Base-by-base conservation (phyloP, 2,113 vertebrate genomes). In the Sprattus sprattus region DNA sequence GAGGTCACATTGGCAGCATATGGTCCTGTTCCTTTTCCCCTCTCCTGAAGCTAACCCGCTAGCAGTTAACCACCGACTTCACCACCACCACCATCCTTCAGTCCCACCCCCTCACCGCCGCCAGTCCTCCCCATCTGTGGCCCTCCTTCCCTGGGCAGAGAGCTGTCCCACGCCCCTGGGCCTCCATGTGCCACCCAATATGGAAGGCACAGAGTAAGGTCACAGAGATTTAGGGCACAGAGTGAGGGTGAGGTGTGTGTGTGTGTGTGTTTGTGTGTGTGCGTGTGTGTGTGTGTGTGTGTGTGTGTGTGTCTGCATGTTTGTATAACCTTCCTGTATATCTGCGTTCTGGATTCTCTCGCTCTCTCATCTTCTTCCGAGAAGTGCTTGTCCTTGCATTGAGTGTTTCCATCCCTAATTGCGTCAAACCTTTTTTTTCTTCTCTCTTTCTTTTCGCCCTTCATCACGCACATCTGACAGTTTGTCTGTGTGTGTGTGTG, bases 391-490 rank as follows among this genome's bases (percentile, higher is more conserved):
- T 82, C 50, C 83, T 45, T 45, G 45, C 82, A n/a, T 39, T 85
- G 22, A 54, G 25, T 64, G 82, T 92, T 95, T 88, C 90, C 88
- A 87, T 93, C 82, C 92, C 93, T 94, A 93, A 93, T 94, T 95
- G 92, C 93, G 82, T 94, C 93, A 94, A 93, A 92, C 83, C 83
- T 47, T 86, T 91, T 91, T 93, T 90, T 91, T 92, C 93, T 60
- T 67, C 60, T 82, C 82, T 22, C 22, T 84, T 20, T 84, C 83
- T 45, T 67, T 67, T 28, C 25, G 18, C 18, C 54, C 64, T 86
- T 64, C 88, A 67, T 85, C 83, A 45, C n/a, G 50, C 92, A 92
- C 90, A 92, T 94, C 92, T 92, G 96, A 95, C 95, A 94, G 0
- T 57, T 3, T 57, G 54, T 57, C 4, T 22, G 54, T 57, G 54